Evolutionary conservation across 35 echinoderm and acorn worm genomes (phyloP).

Genomic region (Heliocidaris tuberculata): DNA sequence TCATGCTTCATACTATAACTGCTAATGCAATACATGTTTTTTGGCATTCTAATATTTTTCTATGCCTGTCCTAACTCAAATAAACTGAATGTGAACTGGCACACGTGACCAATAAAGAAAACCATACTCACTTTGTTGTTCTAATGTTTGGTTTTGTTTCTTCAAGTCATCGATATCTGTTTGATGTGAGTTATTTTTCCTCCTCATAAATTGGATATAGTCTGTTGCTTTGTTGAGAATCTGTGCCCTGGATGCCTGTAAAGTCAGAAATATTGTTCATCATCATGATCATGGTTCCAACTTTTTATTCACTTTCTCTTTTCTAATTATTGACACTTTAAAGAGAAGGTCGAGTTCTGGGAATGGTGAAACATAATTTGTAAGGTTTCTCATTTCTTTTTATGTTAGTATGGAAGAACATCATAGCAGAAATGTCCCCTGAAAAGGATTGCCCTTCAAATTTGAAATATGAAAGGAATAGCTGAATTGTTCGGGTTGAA

Average conservation of each 20-base stretch:
- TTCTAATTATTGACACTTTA: background rate
- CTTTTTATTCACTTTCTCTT: background rate
- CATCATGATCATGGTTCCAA: background rate
- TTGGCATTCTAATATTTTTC: too few relatives aligned
- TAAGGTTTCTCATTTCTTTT: too few relatives aligned
- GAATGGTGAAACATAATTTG: too few relatives aligned
- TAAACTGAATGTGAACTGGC: background rate
- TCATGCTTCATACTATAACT: too few relatives aligned
- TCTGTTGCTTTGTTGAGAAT: slow-evolving; percentile 99
- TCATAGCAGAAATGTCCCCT: too few relatives aligned
- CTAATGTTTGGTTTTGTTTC: slow-evolving; percentile 84
- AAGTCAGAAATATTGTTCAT: background rate
- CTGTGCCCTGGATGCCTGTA: slow-evolving; percentile 93
- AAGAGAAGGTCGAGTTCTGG: too few relatives aligned
- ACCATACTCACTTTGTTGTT: slow-evolving; percentile 89
- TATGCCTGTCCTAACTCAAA: background rate
- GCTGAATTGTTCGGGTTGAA: too few relatives aligned
- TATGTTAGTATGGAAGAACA: too few relatives aligned
- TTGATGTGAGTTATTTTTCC: slow-evolving; percentile 98
- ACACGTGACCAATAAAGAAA: background rate
- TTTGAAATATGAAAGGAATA: too few relatives aligned
- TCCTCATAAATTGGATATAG: slow-evolving; percentile 97
- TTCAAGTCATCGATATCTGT: slow-evolving; percentile 96
- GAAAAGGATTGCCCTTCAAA: too few relatives aligned
- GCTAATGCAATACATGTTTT: too few relatives aligned